Evolutionary conservation across 2,797 vertebrate species (phyloP), one percentile per base, ranked within the genome.

Genomic region (Rhinophrynus dorsalis): DNA sequence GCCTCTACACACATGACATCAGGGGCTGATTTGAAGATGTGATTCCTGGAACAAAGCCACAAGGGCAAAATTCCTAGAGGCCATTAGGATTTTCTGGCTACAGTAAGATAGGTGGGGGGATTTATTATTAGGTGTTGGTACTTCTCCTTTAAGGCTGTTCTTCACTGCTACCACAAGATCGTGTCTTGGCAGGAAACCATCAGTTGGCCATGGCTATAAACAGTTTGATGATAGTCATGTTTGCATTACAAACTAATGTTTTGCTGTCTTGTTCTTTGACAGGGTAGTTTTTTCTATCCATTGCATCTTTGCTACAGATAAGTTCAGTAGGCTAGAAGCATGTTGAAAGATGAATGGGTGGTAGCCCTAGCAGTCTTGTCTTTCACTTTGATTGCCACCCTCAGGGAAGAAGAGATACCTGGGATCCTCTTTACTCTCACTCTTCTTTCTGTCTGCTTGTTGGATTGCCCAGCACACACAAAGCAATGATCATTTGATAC

Each of bases 401-500:
- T 18, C 69, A 13, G 69, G 69, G 50, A 35, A 66, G 27, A 15
- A 40, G 54, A 59, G 69, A 65, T 73, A 73, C 69, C 61, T 73
- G 69, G 50, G 61, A 65, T 54, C 55, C 54, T 65, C 61, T 52
- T 58, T 37, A 24, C 54, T 59, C 69, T 64, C 44, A 33, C 69
- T 66, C 55, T 58, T 73, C 69, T 35, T 54, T 66, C 61, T 73
- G 69, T 66, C 69, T 60, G 35, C 52, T 66, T 73, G 69, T 59
- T 66, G 69, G 24, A 73, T 73, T 51, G 55, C 69, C 29, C 54
- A 10, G 54, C 37, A n/a, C 55, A 59, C 45, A 59, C 60, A 73
- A 73, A 73, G 69, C 62, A 73, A 73, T 73, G 69, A 73, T 73
- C 69, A 73, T 73, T 73, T 73, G 62, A 57, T 59, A 73, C 48